Evolutionary conservation across 2,888 invertebrate genomes (phyloP).

Genomic region (Odiellus spinosus): DNA sequence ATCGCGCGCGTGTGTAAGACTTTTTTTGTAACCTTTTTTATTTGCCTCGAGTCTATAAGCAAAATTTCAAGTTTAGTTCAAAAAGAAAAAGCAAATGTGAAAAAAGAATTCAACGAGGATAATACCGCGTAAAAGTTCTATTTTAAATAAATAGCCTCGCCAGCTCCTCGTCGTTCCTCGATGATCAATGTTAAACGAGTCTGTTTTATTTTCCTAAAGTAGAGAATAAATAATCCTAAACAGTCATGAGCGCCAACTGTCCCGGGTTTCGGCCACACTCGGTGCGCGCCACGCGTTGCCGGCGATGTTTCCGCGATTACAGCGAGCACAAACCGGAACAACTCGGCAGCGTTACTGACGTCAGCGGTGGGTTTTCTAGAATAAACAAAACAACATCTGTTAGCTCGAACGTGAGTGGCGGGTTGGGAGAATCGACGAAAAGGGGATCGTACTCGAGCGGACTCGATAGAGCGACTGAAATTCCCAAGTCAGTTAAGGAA

Average conservation of each 20-base stretch:
- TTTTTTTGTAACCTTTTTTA: no score
- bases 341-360: conserved; percentile 2
- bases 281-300: conserved; percentile 82
- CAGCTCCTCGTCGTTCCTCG: no score
- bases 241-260: conserved; percentile 16
- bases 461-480: not conserved
- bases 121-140: no score
- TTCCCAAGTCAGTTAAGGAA: not conserved
- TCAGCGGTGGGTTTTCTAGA: not conserved
- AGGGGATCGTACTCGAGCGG: not conserved
- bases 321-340: conserved; percentile 14
- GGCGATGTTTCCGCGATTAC: conserved; percentile 63
- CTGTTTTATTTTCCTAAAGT: no score
- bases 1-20: no score
- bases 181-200: no score
- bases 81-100: no score
- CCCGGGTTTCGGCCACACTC: conserved; percentile 85
- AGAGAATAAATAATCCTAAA: no score
- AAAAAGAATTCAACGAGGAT: no score
- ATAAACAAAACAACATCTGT: not conserved
- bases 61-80: no score
- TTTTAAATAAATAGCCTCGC: no score
- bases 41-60: no score
- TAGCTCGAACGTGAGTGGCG: not conserved
- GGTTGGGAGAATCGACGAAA: not conserved